phyloP scores from a whole-genome alignment of 23 tunicate species.

The Botrylloides violaceus region DNA sequence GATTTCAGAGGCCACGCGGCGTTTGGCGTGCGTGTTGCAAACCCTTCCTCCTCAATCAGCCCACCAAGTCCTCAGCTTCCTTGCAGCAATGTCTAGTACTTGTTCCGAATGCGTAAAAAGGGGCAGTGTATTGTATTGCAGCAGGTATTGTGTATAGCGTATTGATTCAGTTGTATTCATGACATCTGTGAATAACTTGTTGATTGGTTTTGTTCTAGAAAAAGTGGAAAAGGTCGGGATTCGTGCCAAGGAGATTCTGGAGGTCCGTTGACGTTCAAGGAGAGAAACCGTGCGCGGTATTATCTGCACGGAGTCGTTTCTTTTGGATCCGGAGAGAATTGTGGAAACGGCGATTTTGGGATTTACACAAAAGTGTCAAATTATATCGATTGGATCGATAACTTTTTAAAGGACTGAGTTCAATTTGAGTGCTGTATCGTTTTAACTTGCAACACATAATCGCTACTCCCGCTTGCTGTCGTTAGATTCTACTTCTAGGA shows the following conservation, averaged over 20 bases:
- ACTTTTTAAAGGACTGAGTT: not conserved
- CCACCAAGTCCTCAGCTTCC: too few species aligned
- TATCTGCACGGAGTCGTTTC: conserved; percentile 66
- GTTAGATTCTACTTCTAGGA: too few species aligned
- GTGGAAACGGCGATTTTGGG: conserved; percentile 28
- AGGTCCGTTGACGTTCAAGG: conserved; percentile 63
- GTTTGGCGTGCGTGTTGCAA: too few species aligned
- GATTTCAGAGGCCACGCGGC: too few species aligned
- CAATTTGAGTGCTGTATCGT: too few species aligned
- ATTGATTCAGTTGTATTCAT: not conserved
- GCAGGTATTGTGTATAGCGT: too few species aligned
- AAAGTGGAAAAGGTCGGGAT: conserved; percentile 30
- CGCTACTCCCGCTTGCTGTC: too few species aligned
- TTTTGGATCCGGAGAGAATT: conserved; percentile 33
- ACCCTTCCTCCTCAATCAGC: too few species aligned
- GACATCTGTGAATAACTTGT: not conserved
- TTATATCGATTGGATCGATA: conserved; percentile 27
- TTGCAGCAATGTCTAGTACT: too few species aligned
- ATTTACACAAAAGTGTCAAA: conserved; percentile 61
- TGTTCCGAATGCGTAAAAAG: too few species aligned
- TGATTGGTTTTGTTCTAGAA: not conserved
- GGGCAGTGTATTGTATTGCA: too few species aligned
- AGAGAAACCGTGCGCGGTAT: conserved; percentile 17
- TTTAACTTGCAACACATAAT: too few species aligned
- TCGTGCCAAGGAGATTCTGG: conserved; percentile 88